These are phyloP conservation scores for Listrodromus nycthemerus DNA, from an alignment of 2,888 invertebrate genomes.

Conservation along the genomic window DNA sequence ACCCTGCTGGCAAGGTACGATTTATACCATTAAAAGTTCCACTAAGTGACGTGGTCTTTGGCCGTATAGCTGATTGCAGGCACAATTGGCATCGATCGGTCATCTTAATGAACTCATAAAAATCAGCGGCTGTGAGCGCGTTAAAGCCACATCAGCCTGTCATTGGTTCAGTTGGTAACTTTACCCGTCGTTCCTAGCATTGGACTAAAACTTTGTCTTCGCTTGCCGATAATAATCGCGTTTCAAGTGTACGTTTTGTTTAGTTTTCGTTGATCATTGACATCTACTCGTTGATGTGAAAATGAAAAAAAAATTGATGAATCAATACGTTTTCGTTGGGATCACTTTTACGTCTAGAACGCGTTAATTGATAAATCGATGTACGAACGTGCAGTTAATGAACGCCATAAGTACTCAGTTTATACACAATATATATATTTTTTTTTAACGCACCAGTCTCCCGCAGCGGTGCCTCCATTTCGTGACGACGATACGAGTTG, in stretches of 20 bases:
- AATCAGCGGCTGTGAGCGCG: conserved; percentile 12
- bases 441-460: background rate
- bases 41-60: conserved; percentile 43
- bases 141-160: background rate
- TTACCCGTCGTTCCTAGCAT: background rate
- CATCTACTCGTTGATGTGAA: background rate
- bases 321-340: too few species aligned
- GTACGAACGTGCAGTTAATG: background rate
- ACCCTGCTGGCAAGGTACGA: conserved; percentile 74
- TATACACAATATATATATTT: background rate
- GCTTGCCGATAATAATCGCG: background rate
- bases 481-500: background rate
- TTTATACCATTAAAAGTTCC: conserved; percentile 42
- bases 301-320: background rate
- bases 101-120: conserved; percentile 47
- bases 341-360: background rate
- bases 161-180: background rate
- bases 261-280: background rate
- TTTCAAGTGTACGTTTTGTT: background rate
- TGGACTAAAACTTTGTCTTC: conserved; percentile 9
- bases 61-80: conserved; percentile 76
- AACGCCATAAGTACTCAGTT: background rate
- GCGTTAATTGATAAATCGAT: background rate
- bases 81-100: conserved; percentile 72
- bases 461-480: conserved; percentile 5